Percentiles rank a stretch among this genome's conserved stretches.
Evolutionary conservation across 1,140 invertebrate genomes (phyloP).

Genomic region (Chironomus tepperi): DNA sequence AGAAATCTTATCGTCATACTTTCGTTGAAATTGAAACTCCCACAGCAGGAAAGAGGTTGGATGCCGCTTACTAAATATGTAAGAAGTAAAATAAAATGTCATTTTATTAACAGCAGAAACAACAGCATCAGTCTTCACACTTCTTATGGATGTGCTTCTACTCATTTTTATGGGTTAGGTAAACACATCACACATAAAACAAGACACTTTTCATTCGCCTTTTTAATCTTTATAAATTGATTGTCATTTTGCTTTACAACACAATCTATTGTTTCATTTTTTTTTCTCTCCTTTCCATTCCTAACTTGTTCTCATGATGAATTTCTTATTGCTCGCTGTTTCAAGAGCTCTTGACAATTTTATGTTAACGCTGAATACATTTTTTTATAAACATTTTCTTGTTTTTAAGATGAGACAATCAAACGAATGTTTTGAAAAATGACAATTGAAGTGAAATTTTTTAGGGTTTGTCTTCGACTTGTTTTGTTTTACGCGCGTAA

Average conservation of each 20-base stretch:
- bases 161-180: not conserved
- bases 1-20: not conserved
- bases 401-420: no score
- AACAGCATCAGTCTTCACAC: not conserved
- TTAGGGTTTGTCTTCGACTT: no score
- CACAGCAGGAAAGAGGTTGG: not conserved
- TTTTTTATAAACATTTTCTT: no score
- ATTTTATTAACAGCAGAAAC: not conserved
- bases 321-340: no score
- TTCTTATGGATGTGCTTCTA: no score
- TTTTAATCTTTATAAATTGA: conserved; percentile 10
- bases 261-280: not conserved
- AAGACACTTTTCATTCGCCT: not conserved
- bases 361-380: no score
- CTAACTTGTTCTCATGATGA: not conserved
- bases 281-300: not conserved
- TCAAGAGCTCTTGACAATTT: no score
- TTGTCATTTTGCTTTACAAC: not conserved
- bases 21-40: not conserved
- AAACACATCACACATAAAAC: not conserved
- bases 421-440: no score
- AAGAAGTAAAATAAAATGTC: not conserved
- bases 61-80: not conserved
- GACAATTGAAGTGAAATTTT: no score
- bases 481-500: no score